phyloP scores from a whole-genome alignment of 2,888 invertebrate species.

The Leptinotarsa juncta region DNA sequence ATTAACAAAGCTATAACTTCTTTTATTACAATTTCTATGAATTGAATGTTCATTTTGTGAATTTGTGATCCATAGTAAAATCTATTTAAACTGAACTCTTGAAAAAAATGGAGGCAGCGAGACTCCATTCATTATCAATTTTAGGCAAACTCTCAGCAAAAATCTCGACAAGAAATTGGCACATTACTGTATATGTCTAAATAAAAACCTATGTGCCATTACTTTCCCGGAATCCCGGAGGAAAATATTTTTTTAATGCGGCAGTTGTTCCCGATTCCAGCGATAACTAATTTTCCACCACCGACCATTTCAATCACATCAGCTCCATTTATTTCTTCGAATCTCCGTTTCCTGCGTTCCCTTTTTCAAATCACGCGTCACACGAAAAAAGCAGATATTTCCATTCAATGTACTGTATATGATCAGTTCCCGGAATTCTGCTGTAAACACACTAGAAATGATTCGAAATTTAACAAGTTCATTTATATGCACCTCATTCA shows the following conservation, averaged over 20 bases:
- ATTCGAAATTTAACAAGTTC: constrained; percentile 20
- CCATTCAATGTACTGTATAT: constrained; percentile 16
- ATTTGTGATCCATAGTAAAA: no score
- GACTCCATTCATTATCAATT: neutral
- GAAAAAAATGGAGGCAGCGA: no score
- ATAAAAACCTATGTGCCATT: constrained; percentile 1
- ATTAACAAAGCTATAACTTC: no score
- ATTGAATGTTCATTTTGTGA: no score
- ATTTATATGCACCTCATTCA: constrained; percentile 19
- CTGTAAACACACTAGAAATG: constrained; percentile 10
- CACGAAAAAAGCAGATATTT: constrained; percentile 7
- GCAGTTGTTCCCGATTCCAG: constrained; percentile 12
- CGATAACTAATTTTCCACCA: constrained; percentile 18
- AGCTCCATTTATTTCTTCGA: constrained; percentile 16
- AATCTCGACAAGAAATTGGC: neutral
- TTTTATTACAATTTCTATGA: no score
- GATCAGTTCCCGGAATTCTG: constrained; percentile 16
- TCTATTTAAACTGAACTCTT: no score
- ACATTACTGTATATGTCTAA: neutral
- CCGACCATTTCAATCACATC: constrained; percentile 6
- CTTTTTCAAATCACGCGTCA: constrained; percentile 17
- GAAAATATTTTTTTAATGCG: constrained; percentile 4
- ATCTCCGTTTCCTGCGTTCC: constrained; percentile 11
- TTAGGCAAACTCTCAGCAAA: neutral
- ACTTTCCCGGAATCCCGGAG: neutral